These are phyloP conservation scores for Pseudoips prasinana DNA, from an alignment of 2,888 invertebrate genomes.

Conservation along the genomic window DNA sequence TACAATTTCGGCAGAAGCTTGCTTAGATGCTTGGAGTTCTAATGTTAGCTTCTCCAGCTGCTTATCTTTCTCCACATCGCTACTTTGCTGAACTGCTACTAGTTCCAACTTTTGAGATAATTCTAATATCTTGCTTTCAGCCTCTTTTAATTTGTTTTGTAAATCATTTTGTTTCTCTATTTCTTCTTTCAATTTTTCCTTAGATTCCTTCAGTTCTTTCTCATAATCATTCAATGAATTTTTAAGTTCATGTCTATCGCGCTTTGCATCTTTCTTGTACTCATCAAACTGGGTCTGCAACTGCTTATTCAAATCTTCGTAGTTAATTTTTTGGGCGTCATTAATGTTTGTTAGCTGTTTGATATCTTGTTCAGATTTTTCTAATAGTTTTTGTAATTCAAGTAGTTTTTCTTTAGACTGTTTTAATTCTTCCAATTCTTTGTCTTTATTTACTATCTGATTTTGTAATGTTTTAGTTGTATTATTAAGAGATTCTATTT, in stretches of 20 bases:
- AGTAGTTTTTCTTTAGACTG: slow-evolving; percentile 61
- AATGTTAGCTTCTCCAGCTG: slow-evolving; percentile 66
- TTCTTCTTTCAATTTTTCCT: slow-evolving; percentile 60
- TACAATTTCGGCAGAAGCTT: slow-evolving; percentile 55
- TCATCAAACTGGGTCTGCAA: slow-evolving; percentile 67
- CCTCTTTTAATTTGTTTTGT: slow-evolving; percentile 57
- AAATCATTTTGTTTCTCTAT: slow-evolving; percentile 62
- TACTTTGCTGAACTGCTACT: slow-evolving; percentile 62
- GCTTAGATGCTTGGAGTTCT: slow-evolving; percentile 67
- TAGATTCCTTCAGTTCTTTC: slow-evolving; percentile 61
- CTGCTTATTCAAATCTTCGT: slow-evolving; percentile 73
- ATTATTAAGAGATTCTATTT: slow-evolving; percentile 63
- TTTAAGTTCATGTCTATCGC: slow-evolving; percentile 75
- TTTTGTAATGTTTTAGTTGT: slow-evolving; percentile 54
- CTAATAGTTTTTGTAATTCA: slow-evolving; percentile 62
- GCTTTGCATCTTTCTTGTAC: slow-evolving; percentile 72
- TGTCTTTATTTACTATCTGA: slow-evolving; percentile 56
- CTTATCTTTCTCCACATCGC: slow-evolving; percentile 63
- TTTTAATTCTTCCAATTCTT: slow-evolving; percentile 55
- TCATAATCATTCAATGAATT: slow-evolving; percentile 81
- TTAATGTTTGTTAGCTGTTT: slow-evolving; percentile 71
- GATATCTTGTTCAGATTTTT: slow-evolving; percentile 70
- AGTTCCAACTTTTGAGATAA: slow-evolving; percentile 70
- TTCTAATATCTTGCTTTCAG: slow-evolving; percentile 60
- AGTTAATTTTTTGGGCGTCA: slow-evolving; percentile 72